Conservation (phyloP, 2,797 vertebrate species). For the Acrossocheilus wenchowensis region DNA sequence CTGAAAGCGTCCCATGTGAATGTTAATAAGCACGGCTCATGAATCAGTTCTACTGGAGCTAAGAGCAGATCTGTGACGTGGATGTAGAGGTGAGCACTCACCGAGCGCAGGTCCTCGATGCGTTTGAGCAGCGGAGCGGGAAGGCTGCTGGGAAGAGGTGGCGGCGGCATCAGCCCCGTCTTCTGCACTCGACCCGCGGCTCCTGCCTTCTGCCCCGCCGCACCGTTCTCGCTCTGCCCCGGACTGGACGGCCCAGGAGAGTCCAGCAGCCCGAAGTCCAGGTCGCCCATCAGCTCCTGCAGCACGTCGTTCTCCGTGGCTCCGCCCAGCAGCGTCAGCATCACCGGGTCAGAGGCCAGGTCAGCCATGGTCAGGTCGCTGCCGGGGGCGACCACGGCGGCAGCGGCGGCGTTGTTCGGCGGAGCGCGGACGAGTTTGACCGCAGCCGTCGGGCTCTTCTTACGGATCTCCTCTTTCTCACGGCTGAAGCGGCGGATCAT, state of each 20-base stretch:
- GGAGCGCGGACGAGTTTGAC: slow-evolving; percentile 46
- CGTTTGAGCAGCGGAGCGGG: slow-evolving; percentile 87
- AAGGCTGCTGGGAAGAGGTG: slow-evolving; percentile 87
- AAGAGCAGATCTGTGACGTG: background rate
- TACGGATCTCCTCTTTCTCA: slow-evolving; percentile 92
- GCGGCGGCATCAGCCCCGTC: slow-evolving; percentile 78
- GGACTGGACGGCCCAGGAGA: slow-evolving; percentile 89
- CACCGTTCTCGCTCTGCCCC: slow-evolving; percentile 79
- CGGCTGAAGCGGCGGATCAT: slow-evolving; percentile 95
- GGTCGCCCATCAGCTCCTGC: slow-evolving; percentile 93
- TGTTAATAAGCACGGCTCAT: background rate
- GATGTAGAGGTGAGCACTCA: slow-evolving; percentile 62
- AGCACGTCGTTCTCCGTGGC: slow-evolving; percentile 89
- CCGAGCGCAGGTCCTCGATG: slow-evolving; percentile 91
- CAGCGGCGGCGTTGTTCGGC: slow-evolving; percentile 63
- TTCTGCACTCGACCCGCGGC: slow-evolving; percentile 63
- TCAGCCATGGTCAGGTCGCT: slow-evolving; percentile 71
- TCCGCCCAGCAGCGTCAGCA: slow-evolving; percentile 91
- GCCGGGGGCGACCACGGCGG: slow-evolving; percentile 63
- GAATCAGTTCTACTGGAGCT: background rate
- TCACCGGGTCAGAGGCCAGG: slow-evolving; percentile 82
- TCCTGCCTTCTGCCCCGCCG: slow-evolving; percentile 63
- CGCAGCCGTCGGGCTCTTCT: slow-evolving; percentile 73
- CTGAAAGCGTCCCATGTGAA: background rate
- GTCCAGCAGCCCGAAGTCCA: slow-evolving; percentile 94